Evolutionary conservation across 1,140 invertebrate species (phyloP), one percentile per base, ranked within the genome.

Genomic region (Drosophila ogumai): DNA sequence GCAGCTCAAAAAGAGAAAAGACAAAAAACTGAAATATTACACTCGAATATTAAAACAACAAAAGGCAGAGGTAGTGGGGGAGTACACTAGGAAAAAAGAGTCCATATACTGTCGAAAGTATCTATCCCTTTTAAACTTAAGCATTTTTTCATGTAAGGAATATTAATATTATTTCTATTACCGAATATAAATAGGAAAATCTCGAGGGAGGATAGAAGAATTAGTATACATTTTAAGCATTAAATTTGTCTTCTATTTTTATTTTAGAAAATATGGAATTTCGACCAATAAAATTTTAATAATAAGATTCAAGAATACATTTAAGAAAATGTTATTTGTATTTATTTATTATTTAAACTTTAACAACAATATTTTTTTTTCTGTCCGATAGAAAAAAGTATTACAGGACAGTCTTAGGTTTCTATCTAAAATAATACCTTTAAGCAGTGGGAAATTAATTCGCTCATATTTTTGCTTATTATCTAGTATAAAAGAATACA

Each of bases 1-100:
- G 59, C 60, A 55, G 65, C 59, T 41, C 71, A 59, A 59, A 64
- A 56, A 63, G 6, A 32, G 25, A 47, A 43, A 43, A 22, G 34
- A 28, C 22, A 78, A 74, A 65, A 86, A 82, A 86, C 82, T 87
- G 82, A 87, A 87, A 88, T 87, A 88, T 87, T 87, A 88, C 59
- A 87, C 82, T 87, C 64, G 67, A 79, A 82, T 88, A 87, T 88
- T 88, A 87, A 77, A 82, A 79, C 19, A 76, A 81, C 64, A 68
- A 79, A 52, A 59, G 57, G 47, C 59, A 13, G 17, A 25, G 41
- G 41, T 49, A n/a, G 6, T 7, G 59, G 38, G 47, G 19, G 4
- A 3, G 59, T 49, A 49, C 47, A 49, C 25, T 0, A n/a, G 4
- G 15, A 6, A 10, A 56, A 55, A 38, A 38, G 3, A 3, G 6